These are phyloP conservation scores for Bucco capensis DNA, from an alignment of 2,113 vertebrate genomes.

Conservation along the genomic window DNA sequence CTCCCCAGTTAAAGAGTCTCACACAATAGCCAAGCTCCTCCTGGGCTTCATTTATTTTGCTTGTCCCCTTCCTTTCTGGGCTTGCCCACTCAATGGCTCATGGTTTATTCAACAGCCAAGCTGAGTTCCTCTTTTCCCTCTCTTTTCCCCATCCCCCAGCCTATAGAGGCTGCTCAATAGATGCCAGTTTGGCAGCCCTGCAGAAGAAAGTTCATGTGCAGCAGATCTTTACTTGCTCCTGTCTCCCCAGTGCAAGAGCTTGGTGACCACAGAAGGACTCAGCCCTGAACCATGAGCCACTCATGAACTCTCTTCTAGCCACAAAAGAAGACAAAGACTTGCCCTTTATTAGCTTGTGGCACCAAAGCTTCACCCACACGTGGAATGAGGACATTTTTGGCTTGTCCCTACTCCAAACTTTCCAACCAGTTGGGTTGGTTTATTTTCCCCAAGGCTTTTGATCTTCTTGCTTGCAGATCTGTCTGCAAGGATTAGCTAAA, in stretches of 20 bases:
- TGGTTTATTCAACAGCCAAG: slow-evolving; percentile 63
- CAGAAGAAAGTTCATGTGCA: not conserved
- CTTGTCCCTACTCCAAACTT: not conserved
- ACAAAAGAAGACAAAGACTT: not conserved
- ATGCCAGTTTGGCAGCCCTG: not conserved
- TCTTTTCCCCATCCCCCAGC: not conserved
- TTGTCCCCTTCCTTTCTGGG: not conserved
- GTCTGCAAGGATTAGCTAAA: not conserved
- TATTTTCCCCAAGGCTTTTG: not conserved
- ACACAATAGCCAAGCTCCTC: slow-evolving; percentile 27
- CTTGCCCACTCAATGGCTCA: slow-evolving; percentile 41
- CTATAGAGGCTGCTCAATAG: not conserved
- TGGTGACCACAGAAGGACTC: not conserved
- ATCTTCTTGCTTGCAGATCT: not conserved
- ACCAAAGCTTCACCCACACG: not conserved
- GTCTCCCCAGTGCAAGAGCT: not conserved
- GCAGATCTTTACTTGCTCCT: not conserved
- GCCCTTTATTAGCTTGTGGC: not conserved
- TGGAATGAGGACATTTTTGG: accelerated
- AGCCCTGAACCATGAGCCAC: not conserved
- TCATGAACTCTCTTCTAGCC: not conserved
- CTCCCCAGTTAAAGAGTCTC: slow-evolving; percentile 3
- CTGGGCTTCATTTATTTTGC: not conserved
- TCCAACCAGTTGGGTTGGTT: accelerated
- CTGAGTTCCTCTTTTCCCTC: slow-evolving; percentile 2